These are phyloP conservation scores for Lepeophtheirus salmonis DNA, from an alignment of 1,140 invertebrate genomes.

Conservation along the genomic window DNA sequence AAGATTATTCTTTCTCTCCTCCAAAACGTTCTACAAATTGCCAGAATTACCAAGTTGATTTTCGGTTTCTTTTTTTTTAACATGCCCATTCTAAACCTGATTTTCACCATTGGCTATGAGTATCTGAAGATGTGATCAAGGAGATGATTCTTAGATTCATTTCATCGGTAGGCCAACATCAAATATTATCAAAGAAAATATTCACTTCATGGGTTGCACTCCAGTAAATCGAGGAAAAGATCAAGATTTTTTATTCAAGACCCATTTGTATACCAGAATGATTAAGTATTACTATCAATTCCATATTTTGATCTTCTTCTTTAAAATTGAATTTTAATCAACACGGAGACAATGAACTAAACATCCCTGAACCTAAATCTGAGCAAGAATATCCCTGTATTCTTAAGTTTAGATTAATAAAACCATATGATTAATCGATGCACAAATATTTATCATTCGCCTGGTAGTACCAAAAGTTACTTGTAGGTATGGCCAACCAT, in stretches of 20 bases:
- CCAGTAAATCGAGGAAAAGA: neutral
- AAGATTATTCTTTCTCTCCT: no score
- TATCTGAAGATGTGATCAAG: neutral
- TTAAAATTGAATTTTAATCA: neutral
- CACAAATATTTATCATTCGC: slow-evolving; percentile 63
- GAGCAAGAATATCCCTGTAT: slow-evolving; percentile 34
- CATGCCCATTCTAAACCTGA: no score
- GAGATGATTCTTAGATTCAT: neutral
- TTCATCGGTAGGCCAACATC: neutral
- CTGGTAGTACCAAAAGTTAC: slow-evolving; percentile 72
- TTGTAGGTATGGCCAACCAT: slow-evolving; percentile 76
- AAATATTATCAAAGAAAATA: neutral
- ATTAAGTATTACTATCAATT: neutral
- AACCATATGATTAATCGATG: slow-evolving; percentile 82
- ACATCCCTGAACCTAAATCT: neutral
- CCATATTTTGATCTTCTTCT: neutral
- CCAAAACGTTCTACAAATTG: no score
- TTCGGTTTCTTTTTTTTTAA: no score
- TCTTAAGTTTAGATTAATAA: slow-evolving; percentile 56
- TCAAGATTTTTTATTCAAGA: neutral
- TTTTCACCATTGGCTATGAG: no score
- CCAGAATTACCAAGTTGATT: no score
- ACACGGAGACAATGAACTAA: no score
- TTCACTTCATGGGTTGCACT: neutral
- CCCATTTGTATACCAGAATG: neutral